Base-by-base conservation (phyloP, 2,888 invertebrate genomes). In the Nemotelus pantherinus region DNA sequence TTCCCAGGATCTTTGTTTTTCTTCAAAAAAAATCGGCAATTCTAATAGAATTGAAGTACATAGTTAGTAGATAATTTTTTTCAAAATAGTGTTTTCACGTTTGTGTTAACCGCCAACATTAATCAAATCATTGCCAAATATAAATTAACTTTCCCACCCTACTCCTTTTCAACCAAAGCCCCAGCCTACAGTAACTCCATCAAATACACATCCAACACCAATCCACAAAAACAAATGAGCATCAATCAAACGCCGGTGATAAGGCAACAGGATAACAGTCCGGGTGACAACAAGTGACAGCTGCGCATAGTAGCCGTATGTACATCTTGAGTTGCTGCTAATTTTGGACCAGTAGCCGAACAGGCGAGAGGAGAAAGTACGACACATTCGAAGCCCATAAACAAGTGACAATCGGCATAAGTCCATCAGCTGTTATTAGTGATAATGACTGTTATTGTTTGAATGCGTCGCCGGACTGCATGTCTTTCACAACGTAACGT, bases 241-340 rank as follows among this genome's bases (percentile, higher is more conserved):
- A 47, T 45, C 65, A 65, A 9, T 45, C 45, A 10, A 47, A 65
- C 5, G 44, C 65, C 9, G 10, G 25, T 47, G 45, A 65, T 25
- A 58, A 65, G 4, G 44, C 65, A 65, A 45, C 65, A 65, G 65
- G 65, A 10, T 41, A 44, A 45, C 65, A 65, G 45, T 7, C 25
- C 43, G 63, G 2, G 9, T 47, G 10, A 9, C 6, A 25, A 44
- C 53, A 65, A 65, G 45, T 45, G 45, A 47, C 65, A 65, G 45
- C 65, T 65, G 45, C 44, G 64, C 41, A 44, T 41, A 7, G 44
- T 65, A 10, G 2, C 10, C 44, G 10, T 9, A 63, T 7, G 2
- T 1, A 60, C 39, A 60, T 41, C 7, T 7, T 2, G 39, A 60
- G 41, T 25, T 2, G 60, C 60, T 39, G 3, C 60, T 25, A 65